Base-by-base conservation (phyloP, 92 coral and sea anemone genomes). In the Ricordea florida region DNA sequence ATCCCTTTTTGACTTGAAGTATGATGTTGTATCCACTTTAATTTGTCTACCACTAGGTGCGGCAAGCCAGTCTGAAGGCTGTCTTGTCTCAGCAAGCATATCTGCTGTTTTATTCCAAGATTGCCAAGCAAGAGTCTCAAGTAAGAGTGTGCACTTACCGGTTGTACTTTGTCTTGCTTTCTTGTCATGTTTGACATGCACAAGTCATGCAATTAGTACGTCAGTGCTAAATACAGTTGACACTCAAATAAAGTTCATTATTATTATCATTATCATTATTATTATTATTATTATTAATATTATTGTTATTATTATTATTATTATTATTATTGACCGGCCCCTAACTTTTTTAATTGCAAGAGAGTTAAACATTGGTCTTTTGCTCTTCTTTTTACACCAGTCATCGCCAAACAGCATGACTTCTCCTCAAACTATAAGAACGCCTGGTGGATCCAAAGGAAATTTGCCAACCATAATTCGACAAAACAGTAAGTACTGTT, bases 21-120 rank as follows among this genome's bases (percentile, higher is more conserved):
- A n/a, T n/a, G n/a, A n/a, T n/a, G n/a, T n/a, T n/a, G n/a, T n/a
- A n/a, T n/a, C 21, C 8, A 11, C 8, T 33, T 21, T 46, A 20
- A 1, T 24, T 50, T 31, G 37, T 76, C 30, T 57, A 6, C 4
- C 18, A 45, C 25, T 76, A 94, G 98, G 98, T 94, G 46, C 97
- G 97, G 5, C 98, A 94, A 69, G 97, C 86, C 68, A 81, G 93
- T 10, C 44, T 89, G 51, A 86, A 83, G 44, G 76, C 93, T 29
- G 98, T 84, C 10, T 86, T 94, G 29, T 67, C 85, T 24, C 98
- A 94, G 56, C 98, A 94, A 89, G 98, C 98, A 0, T 94, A 94
- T 61, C 81, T 94, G 63, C 47, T 94, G 69, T 92, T 94, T 86
- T 94, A 94, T 60, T 61, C 86, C 53, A 88, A 57, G 80, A 58